Base-by-base conservation (phyloP, 2,888 invertebrate genomes). In the Ectemnius continuus region DNA sequence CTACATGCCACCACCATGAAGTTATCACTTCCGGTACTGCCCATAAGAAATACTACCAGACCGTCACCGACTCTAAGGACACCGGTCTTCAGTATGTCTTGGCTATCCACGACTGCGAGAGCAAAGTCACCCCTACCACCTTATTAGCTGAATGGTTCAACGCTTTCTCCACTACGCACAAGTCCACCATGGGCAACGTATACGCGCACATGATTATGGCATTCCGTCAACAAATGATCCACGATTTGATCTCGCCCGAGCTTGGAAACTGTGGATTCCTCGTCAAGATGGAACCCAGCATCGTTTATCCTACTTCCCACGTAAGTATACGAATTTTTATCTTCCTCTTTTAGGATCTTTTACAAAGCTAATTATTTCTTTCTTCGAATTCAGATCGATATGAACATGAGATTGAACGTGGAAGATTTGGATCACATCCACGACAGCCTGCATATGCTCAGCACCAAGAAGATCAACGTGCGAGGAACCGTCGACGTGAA, bases 401-500 rank as follows among this genome's bases (percentile, higher is more conserved):
- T 91, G 14, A 87, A 80, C 16, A 28, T 89, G 56, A 86, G 89
- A 52, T 45, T 81, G 13, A 86, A 79, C 61, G n/a, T 75, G 5
- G 87, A 89, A 61, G 69, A 77, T 64, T 48, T 77, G 5, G 82
- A 85, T 28, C 62, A 69, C 70, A 73, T 48, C 67, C 80, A 70
- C 63, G 79, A 65, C 16, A 75, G 64, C 4, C 59, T 79, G 59
- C 62, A 80, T 20, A 5, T 67, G 1, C 28, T 80, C 4, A 65
- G 48, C 5, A 71, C 71, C 48, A 61, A 62, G 63, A 83, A 78
- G n/a, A 64, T 82, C 46, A 76, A 81, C 26, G 23, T 87, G 59
- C 86, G 86, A n/a, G 86, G 85, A 58, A 89, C 87, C 2, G 80
- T 88, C 20, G 82, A 88, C 11, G 81, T 88, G 6, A 89, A 89